Percentiles rank a stretch among this genome's conserved stretches.
Conservation (phyloP, 53 echinoderm and acorn worm species). For the Hippasteria phrygiana region DNA sequence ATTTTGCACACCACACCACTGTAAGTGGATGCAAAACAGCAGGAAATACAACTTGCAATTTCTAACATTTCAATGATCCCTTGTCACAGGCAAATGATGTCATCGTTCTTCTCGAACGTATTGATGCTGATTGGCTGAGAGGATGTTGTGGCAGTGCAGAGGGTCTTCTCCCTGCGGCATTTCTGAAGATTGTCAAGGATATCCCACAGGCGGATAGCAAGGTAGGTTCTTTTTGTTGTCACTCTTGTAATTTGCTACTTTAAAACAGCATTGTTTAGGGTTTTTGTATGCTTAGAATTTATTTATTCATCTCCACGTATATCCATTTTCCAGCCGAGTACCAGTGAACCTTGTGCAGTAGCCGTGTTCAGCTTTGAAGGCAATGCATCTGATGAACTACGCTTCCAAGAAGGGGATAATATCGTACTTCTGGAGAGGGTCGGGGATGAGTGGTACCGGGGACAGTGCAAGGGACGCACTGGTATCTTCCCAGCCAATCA, state of each 20-base stretch:
- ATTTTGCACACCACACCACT: too few relatives aligned
- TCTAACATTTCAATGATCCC: too few relatives aligned
- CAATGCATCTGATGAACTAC: constrained; percentile 67
- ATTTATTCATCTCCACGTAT: too few relatives aligned
- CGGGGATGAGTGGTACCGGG: constrained; percentile 82
- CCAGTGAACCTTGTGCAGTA: constrained; percentile 73
- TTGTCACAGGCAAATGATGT: constrained; percentile 72
- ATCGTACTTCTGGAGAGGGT: constrained; percentile 79
- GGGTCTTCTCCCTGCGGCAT: constrained; percentile 89
- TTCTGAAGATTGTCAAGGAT: constrained; percentile 82
- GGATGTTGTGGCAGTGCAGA: constrained; percentile 82
- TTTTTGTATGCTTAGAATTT: too few relatives aligned
- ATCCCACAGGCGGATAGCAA: constrained; percentile 65
- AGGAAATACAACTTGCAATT: too few relatives aligned
- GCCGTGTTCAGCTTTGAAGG: constrained; percentile 70
- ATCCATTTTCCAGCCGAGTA: not conserved
- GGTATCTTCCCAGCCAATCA: constrained; percentile 86
- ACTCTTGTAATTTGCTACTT: not conserved
- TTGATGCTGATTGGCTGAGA: constrained; percentile 92
- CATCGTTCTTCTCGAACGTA: constrained; percentile 80
- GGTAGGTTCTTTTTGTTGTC: constrained; percentile 17
- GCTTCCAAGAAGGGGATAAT: constrained; percentile 69
- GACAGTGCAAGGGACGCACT: constrained; percentile 76
- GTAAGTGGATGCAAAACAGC: too few relatives aligned
- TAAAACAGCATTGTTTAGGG: too few relatives aligned